Base-by-base conservation (phyloP, 2,113 vertebrate genomes). In the Macrotus californicus region DNA sequence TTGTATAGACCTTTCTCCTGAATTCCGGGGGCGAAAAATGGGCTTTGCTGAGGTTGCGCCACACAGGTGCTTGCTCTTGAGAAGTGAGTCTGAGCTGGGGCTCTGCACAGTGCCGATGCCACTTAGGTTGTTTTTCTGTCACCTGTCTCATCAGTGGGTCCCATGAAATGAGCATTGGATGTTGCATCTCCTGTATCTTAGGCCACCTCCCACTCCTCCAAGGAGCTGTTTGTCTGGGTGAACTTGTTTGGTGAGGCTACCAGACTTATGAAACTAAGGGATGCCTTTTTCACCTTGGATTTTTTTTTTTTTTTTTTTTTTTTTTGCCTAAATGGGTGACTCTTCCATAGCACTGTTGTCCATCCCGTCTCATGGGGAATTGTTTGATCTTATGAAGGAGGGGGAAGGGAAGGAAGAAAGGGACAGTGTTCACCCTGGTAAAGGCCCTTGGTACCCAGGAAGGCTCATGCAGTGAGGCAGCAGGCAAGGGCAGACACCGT, bases 191-290 rank as follows among this genome's bases (percentile, higher is more conserved):
- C 64, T 7, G 4, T 1, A 1, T 52, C 69, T 48, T 29, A 13
- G 5, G 22, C 36, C 67, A 1, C 90, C 87, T 76, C 84, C 43
- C n/a, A 39, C 56, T 87, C 56, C 41, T 61, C 41, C 77, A 24
- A n/a, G 66, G 80, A 96, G 96, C 54, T 14, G 76, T 87, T 83
- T 66, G 22, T 90, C 96, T 72, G 87, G 87, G 41, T 54, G 69
- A 91, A 92, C 96, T 87, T 48, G 94, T 92, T 94, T 2, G 13
- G 87, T 73, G 81, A 81, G 70, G 59, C 82, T 56, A 0, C 46
- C 50, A 77, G 89, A 52, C 24, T 48, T 11, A 3, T 13, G 48
- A 85, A 90, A 79, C 48, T 7, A 14, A 85, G 59, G 59, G 15
- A 34, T 83, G 36, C 56, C 64, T 72, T 89, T 83, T 73, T 67